Conservation (phyloP, 2,113 vertebrate genomes). For the Dipodomys merriami region DNA sequence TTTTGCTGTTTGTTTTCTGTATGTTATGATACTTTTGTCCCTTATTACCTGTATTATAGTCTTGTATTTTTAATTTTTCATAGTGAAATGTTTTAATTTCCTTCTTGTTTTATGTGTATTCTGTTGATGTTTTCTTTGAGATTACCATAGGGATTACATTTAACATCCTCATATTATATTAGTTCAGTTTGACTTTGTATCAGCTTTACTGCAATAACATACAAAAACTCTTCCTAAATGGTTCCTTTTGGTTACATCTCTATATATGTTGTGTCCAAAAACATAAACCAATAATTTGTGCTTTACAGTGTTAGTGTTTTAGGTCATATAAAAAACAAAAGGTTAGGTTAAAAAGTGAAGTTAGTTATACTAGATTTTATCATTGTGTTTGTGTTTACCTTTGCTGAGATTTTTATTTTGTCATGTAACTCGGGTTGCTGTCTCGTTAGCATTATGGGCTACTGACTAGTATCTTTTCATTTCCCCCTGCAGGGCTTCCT, state of each 20-base stretch:
- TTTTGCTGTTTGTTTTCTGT: background rate
- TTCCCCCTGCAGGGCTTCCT: background rate
- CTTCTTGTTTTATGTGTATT: background rate
- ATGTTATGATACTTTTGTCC: background rate
- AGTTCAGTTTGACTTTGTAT: background rate
- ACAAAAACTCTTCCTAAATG: background rate
- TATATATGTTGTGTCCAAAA: background rate
- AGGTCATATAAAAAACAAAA: background rate
- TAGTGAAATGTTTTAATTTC: background rate
- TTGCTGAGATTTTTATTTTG: background rate
- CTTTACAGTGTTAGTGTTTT: background rate
- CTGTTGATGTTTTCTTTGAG: background rate
- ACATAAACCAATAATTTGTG: background rate
- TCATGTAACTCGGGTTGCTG: background rate
- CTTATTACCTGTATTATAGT: background rate
- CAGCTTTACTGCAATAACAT: background rate
- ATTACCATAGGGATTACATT: background rate
- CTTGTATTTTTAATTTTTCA: background rate
- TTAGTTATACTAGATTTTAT: background rate
- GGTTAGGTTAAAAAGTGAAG: background rate
- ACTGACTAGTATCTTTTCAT: background rate
- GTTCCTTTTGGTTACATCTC: background rate
- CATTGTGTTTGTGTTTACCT: background rate
- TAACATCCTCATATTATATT: background rate
- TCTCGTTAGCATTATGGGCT: background rate